phyloP scores from a whole-genome alignment of 2,888 invertebrate species.

The Dorcus hopei region DNA sequence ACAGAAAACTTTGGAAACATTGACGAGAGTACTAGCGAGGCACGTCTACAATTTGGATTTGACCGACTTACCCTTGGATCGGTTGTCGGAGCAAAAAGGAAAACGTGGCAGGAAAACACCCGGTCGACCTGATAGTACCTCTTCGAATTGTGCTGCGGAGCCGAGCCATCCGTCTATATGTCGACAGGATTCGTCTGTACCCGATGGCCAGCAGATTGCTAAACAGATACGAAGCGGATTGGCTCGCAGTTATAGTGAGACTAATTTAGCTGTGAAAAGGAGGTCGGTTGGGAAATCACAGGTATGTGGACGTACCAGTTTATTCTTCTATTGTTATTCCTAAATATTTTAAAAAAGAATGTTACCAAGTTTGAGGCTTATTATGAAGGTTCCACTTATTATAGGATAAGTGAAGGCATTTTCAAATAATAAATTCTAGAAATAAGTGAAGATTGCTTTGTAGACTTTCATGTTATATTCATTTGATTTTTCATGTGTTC shows the following conservation, averaged over 20 bases:
- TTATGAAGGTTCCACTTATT: too few species aligned
- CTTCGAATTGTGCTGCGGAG: constrained; percentile 28
- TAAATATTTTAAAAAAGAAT: too few species aligned
- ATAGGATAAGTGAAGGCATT: too few species aligned
- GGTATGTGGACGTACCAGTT: constrained; percentile 1
- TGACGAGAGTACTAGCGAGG: constrained; percentile 90
- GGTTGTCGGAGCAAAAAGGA: constrained; percentile 74
- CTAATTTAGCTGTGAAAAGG: constrained; percentile 49
- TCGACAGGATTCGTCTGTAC: constrained; percentile 42
- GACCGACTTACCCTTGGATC: constrained; percentile 77
- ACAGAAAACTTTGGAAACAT: constrained; percentile 93
- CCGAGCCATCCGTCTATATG: constrained; percentile 29
- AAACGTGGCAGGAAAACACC: constrained; percentile 59
- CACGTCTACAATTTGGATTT: constrained; percentile 94
- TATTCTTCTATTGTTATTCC: too few species aligned
- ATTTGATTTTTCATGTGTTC: too few species aligned
- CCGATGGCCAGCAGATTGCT: constrained; percentile 37
- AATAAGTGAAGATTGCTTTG: too few species aligned
- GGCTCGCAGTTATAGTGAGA: constrained; percentile 57
- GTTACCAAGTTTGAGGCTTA: too few species aligned
- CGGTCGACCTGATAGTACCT: constrained; percentile 34
- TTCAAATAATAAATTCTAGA: too few species aligned
- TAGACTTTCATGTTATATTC: too few species aligned
- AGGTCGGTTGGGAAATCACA: constrained; percentile 33
- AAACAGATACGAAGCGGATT: constrained; percentile 37